Percentiles rank a stretch among this genome's conserved stretches.
phyloP scores from a whole-genome alignment of 1,140 invertebrate species.

The Drosophila dunni region DNA sequence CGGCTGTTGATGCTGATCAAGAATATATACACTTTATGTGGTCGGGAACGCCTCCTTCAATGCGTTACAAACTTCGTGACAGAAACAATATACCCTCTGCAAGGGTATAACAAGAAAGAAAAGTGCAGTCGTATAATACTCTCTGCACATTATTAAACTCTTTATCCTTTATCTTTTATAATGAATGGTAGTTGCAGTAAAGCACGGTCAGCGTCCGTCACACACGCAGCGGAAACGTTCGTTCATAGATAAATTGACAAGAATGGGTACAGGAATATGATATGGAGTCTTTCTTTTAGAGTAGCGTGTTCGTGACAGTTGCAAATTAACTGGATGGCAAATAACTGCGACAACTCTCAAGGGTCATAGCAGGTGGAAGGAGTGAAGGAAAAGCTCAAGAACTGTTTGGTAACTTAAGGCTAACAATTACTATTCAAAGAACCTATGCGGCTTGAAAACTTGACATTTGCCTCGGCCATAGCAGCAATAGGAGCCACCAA shows the following conservation, averaged over 20 bases:
- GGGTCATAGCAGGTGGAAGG: not conserved
- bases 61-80: too few relatives aligned
- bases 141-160: too few relatives aligned
- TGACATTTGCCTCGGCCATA: not conserved
- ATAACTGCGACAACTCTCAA: constrained; percentile 34
- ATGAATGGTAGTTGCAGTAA: too few relatives aligned
- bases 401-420: constrained; percentile 59
- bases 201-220: too few relatives aligned
- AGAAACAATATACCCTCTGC: too few relatives aligned
- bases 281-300: not conserved
- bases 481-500: constrained; percentile 23
- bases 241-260: not conserved
- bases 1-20: too few relatives aligned
- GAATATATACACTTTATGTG: too few relatives aligned
- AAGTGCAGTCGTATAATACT: too few relatives aligned
- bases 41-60: too few relatives aligned
- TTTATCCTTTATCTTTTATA: too few relatives aligned
- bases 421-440: constrained; percentile 56
- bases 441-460: constrained; percentile 18
- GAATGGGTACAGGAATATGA: not conserved
- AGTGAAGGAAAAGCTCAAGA: constrained; percentile 7
- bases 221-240: too few relatives aligned
- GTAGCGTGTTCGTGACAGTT: constrained; percentile 42
- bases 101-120: too few relatives aligned
- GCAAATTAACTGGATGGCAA: constrained; percentile 54